Conservation (phyloP, 2,888 invertebrate species). For the Coremacera marginata region DNA sequence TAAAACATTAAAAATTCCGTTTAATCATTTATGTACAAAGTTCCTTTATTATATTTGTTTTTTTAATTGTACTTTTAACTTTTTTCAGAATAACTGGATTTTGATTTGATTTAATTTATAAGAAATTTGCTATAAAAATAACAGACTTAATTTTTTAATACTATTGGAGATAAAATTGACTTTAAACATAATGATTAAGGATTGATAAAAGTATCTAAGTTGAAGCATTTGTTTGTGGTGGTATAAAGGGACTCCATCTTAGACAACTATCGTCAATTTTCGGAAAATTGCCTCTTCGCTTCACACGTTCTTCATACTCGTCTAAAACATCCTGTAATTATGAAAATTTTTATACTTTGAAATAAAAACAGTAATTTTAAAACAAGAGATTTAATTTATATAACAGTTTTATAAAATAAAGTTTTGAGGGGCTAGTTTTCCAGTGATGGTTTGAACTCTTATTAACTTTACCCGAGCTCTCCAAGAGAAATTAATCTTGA, state of each 20-base stretch:
- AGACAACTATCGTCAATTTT: constrained; percentile 89
- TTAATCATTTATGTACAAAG: no score
- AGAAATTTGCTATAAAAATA: background rate
- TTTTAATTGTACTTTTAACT: no score
- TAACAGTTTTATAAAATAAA: no score
- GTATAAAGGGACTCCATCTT: constrained; percentile 87
- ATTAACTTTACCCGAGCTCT: no score
- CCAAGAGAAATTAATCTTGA: no score
- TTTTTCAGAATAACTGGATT: no score
- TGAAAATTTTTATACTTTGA: background rate
- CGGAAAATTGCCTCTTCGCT: constrained; percentile 83
- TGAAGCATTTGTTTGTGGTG: constrained; percentile 68
- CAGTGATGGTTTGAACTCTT: no score
- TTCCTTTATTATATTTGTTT: no score
- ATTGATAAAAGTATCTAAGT: constrained; percentile 51
- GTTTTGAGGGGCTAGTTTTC: no score
- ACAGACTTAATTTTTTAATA: background rate
- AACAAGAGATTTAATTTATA: background rate
- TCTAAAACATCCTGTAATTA: constrained; percentile 86
- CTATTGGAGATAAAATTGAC: background rate
- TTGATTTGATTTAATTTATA: background rate
- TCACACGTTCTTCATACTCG: constrained; percentile 88
- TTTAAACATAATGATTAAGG: background rate
- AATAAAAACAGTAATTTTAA: background rate
- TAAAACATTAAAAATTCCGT: no score